Evolutionary conservation across 2,797 vertebrate genomes (phyloP).

Genomic region (Chaetophractus vellerosus): DNA sequence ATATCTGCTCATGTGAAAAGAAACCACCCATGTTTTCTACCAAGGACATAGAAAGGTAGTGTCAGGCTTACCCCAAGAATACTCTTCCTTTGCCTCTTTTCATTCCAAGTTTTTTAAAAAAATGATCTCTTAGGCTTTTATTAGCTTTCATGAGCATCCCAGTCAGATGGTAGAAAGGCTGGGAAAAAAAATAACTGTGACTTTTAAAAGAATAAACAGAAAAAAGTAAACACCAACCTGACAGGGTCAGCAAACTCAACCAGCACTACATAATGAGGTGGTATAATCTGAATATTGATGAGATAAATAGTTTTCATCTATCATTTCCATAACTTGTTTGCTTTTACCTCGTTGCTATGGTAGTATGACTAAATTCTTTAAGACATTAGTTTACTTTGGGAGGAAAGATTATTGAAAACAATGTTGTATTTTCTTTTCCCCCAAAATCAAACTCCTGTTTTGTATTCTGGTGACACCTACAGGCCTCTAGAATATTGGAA

Average conservation of each 20-base stretch:
- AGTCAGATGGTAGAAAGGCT: not conserved
- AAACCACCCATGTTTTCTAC: not conserved
- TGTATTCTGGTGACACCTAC: not conserved
- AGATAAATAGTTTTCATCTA: not conserved
- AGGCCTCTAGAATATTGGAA: not conserved
- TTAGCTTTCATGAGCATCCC: not conserved
- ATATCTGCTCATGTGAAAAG: not conserved
- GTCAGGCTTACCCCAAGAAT: constrained; percentile 8
- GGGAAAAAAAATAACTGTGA: not conserved
- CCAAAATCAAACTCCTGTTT: not conserved
- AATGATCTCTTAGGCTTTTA: not conserved
- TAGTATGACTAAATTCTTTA: constrained; percentile 1
- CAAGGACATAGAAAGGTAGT: not conserved
- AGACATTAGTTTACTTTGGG: not conserved
- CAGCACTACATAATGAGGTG: not conserved
- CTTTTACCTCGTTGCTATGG: not conserved
- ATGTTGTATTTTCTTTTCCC: not conserved
- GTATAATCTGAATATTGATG: not conserved
- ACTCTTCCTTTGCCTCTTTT: not conserved
- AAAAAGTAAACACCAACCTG: not conserved
- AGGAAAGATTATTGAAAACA: not conserved
- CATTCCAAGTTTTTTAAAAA: not conserved
- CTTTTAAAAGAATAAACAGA: not conserved
- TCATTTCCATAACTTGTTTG: not conserved
- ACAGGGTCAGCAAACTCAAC: not conserved